Evolutionary conservation across 2,888 invertebrate genomes (phyloP), one percentile per base, ranked within the genome.

Genomic region (Cataglyphis albicans): DNA sequence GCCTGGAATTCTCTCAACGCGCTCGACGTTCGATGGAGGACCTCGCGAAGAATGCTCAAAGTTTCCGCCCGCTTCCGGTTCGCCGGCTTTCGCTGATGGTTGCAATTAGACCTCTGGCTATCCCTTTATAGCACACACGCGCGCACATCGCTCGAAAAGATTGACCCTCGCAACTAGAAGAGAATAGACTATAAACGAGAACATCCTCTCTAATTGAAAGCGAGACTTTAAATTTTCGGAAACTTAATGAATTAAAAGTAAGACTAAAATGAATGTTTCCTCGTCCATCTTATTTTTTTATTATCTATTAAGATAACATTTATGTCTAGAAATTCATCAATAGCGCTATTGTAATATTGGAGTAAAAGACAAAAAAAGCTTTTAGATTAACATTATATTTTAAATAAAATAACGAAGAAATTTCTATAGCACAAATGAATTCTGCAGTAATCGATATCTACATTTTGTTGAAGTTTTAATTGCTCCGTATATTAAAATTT

Each of bases 1-100:
- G 72, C 48, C 29, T 67, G 68, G 82, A 73, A 87, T 84, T 82
- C 83, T 76, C 61, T 84, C 70, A 70, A 57, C 65, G 82, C 38
- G 55, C n/a, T 38, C 44, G 52, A 48, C 25, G 29, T 52, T 21
- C 68, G 73, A 74, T 68, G 74, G 12, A 55, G 55, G 68, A 63
- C 65, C 61, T 25, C 73, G 57, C 67, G 52, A 84, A 85, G 76
- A 82, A 81, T 74, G 81, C 81, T 81, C 74, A 32, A 74, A 81
- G 72, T 72, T 74, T 73, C 81, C 63, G 63, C 59, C 61, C 21
- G 72, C 74, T 81, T 73, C 52, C 81, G 63, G 73, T 74, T 41
- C 81, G 38, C 52, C 52, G 81, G 74, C 81, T 72, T 64, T 73
- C 72, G 63, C 21, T 81, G 72, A 81, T 72, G 74, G 81, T 52